Percentiles rank a stretch among this genome's conserved stretches.
Evolutionary conservation across 2,113 vertebrate genomes (phyloP).

Genomic region (Microtus ochrogaster): DNA sequence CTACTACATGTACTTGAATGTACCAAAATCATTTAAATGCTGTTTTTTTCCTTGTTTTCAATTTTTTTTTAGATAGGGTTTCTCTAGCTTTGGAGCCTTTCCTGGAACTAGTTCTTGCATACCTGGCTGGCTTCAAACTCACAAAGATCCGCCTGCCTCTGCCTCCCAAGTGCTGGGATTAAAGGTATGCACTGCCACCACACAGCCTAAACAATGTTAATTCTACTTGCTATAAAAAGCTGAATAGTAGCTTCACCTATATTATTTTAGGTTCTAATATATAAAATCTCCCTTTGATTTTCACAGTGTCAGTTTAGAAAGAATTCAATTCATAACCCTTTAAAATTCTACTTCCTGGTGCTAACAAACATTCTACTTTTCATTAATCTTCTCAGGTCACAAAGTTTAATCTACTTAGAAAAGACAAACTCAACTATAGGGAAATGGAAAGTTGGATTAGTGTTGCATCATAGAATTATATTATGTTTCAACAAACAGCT

Average conservation of each 20-base stretch:
- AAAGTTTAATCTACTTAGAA: background rate
- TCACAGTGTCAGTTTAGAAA: background rate
- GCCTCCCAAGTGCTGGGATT: too few relatives aligned
- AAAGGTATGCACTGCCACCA: fast-evolving
- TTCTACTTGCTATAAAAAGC: background rate
- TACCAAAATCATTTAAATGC: background rate
- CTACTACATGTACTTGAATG: background rate
- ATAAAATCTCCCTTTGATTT: slow-evolving; percentile 25
- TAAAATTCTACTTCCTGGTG: background rate
- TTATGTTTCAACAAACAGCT: background rate
- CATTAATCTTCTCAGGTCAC: background rate
- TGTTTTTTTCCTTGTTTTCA: too few relatives aligned
- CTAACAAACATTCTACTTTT: background rate
- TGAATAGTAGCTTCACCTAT: background rate
- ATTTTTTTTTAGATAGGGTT: too few relatives aligned
- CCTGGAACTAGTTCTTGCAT: too few relatives aligned
- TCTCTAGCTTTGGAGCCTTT: too few relatives aligned
- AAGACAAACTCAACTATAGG: background rate
- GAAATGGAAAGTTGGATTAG: background rate
- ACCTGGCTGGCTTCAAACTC: too few relatives aligned
- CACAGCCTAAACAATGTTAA: background rate
- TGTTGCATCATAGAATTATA: background rate
- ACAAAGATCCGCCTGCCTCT: too few relatives aligned
- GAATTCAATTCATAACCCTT: background rate
- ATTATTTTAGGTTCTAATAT: background rate